A percentile compares a stretch with the other conserved stretches of the same genome.
These are phyloP conservation scores for Chorisops tibialis DNA, from an alignment of 2,888 invertebrate genomes.

Conservation along the genomic window DNA sequence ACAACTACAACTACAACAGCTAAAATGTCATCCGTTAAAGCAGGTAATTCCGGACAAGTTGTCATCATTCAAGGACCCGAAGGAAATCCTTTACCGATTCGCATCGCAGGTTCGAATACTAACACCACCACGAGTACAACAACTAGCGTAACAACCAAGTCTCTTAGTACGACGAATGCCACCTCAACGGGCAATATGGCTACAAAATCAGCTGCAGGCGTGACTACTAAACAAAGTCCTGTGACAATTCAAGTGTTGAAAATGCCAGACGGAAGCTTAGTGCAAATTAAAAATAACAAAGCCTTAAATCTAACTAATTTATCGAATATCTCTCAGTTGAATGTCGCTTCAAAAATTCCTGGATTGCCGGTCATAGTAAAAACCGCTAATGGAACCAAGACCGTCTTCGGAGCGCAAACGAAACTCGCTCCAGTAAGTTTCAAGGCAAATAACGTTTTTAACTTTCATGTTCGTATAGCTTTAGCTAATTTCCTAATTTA, in stretches of 20 bases:
- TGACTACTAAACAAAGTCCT: neutral
- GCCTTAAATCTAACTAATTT: conserved; percentile 32
- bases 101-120: conserved; percentile 23
- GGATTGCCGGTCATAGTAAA: conserved; percentile 9
- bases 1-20: conserved; percentile 6
- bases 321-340: conserved; percentile 17
- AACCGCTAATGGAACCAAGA: conserved; percentile 6
- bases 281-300: conserved; percentile 38
- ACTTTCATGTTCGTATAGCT: neutral
- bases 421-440: neutral
- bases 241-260: conserved; percentile 43
- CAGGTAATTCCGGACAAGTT: conserved; percentile 25
- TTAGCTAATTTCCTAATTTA: too few relatives aligned
- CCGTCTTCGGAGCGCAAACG: neutral
- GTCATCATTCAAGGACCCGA: conserved; percentile 32
- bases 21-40: conserved; percentile 7
- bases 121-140: neutral
- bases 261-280: conserved; percentile 39
- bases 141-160: neutral
- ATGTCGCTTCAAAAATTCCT: conserved; percentile 1
- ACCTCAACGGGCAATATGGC: neutral
- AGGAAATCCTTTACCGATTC: conserved; percentile 29
- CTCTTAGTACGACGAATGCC: neutral
- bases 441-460: neutral
- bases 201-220: neutral